Conservation (phyloP, 2,113 vertebrate species). For the Monarcha castaneiventris region DNA sequence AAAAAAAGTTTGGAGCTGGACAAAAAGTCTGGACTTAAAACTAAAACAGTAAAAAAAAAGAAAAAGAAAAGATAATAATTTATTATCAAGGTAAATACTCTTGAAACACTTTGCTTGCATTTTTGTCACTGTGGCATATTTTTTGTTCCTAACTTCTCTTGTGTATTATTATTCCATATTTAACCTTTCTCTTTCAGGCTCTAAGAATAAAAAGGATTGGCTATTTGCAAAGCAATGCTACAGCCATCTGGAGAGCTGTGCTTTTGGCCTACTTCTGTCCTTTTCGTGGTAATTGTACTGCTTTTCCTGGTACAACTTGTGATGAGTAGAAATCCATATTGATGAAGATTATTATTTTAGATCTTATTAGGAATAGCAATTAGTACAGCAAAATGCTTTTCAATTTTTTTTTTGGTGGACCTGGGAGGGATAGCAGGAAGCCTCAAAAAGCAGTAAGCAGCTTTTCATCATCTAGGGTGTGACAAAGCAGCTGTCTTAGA, state of each 20-base stretch:
- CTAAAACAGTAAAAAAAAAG: background rate
- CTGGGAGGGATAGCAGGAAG: background rate
- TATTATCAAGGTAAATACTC: background rate
- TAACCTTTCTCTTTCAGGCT: background rate
- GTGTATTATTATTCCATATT: background rate
- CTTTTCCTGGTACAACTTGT: background rate
- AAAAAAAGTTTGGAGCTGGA: background rate
- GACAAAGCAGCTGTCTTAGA: background rate
- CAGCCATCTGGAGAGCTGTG: background rate
- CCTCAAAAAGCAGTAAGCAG: background rate
- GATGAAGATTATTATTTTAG: background rate
- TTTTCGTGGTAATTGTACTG: background rate
- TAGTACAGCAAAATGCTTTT: background rate
- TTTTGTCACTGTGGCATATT: background rate
- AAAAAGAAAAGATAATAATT: no score
- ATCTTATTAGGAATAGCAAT: background rate
- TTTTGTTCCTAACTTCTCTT: background rate
- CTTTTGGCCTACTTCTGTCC: background rate
- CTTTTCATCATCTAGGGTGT: background rate
- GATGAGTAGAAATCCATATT: background rate
- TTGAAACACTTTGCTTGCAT: background rate
- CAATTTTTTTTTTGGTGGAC: background rate
- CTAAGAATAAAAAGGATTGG: background rate
- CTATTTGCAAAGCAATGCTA: background rate
- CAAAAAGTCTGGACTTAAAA: background rate